Conservation (phyloP, 2,888 invertebrate genomes). For the Serripes groenlandicus region DNA sequence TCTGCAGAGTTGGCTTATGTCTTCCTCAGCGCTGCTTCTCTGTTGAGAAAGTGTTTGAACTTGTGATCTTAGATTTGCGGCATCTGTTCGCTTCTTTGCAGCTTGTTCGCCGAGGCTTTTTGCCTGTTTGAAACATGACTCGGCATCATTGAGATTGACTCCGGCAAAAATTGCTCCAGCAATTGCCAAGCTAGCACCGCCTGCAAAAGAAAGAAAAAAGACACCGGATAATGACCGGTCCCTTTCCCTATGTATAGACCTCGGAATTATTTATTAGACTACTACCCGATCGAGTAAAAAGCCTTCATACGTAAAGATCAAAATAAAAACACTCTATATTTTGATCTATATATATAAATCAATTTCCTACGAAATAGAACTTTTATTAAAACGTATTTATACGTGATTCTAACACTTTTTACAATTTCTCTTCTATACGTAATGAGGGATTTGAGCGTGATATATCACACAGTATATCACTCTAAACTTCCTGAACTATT, state of each 20-base stretch:
- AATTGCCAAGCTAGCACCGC: neutral
- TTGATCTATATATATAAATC: too few relatives aligned
- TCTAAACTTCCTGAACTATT: too few relatives aligned
- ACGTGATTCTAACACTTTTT: too few relatives aligned
- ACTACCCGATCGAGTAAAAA: neutral
- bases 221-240: neutral
- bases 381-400: too few relatives aligned
- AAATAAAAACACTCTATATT: too few relatives aligned
- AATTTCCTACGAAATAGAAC: too few relatives aligned
- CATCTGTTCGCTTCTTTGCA: neutral
- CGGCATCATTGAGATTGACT: slow-evolving; percentile 17
- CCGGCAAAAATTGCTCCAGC: slow-evolving; percentile 4
- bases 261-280: neutral
- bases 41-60: neutral
- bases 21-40: too few relatives aligned
- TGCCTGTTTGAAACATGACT: neutral
- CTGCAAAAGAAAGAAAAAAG: neutral
- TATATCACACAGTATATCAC: too few relatives aligned
- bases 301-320: too few relatives aligned
- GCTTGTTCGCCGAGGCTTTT: neutral
- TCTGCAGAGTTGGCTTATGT: too few relatives aligned
- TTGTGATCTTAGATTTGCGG: neutral
- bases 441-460: too few relatives aligned
- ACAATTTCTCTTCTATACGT: too few relatives aligned
- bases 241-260: neutral